phyloP scores from a whole-genome alignment of 64 coral and sea anemone species.

The Montipora sp. region DNA sequence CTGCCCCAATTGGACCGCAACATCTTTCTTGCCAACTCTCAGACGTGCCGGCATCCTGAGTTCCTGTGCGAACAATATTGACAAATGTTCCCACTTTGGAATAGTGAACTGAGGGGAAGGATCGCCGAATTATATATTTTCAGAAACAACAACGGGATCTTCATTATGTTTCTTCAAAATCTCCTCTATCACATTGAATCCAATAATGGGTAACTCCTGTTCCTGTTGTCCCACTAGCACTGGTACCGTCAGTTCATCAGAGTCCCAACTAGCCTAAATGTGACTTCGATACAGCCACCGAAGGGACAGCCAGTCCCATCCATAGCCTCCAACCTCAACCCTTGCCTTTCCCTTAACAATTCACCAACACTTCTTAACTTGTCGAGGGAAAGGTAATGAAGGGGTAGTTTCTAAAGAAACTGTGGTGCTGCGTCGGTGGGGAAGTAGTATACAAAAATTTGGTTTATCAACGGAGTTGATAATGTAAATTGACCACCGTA shows the following conservation, averaged over 20 bases:
- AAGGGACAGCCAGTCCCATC: slow-evolving; percentile 60
- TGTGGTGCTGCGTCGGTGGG: too few relatives aligned
- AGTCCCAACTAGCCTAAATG: slow-evolving; percentile 29
- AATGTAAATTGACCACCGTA: too few relatives aligned
- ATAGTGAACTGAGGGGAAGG: slow-evolving; percentile 29
- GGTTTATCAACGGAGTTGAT: too few relatives aligned
- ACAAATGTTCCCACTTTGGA: slow-evolving; percentile 16
- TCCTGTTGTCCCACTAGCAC: slow-evolving; percentile 30
- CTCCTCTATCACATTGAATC: slow-evolving; percentile 63
- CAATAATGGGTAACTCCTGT: slow-evolving; percentile 48
- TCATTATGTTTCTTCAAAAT: neutral
- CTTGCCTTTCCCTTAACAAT: slow-evolving; percentile 1
- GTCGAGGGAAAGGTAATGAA: neutral
- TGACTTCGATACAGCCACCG: slow-evolving; percentile 38
- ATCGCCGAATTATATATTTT: neutral
- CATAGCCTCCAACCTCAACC: slow-evolving; percentile 23
- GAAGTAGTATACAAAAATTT: too few relatives aligned
- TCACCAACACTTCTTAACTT: slow-evolving; percentile 20
- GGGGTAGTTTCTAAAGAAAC: too few relatives aligned
- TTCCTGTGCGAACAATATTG: slow-evolving; percentile 27
- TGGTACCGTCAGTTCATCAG: slow-evolving; percentile 38
- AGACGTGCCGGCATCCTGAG: neutral
- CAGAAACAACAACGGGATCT: neutral
- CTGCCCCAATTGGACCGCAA: slow-evolving; percentile 21
- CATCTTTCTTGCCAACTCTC: slow-evolving; percentile 34